Percentiles rank a stretch among this genome's conserved stretches.
Evolutionary conservation across 2,797 vertebrate genomes (phyloP).

Genomic region (Myoxocephalus aenaeus): DNA sequence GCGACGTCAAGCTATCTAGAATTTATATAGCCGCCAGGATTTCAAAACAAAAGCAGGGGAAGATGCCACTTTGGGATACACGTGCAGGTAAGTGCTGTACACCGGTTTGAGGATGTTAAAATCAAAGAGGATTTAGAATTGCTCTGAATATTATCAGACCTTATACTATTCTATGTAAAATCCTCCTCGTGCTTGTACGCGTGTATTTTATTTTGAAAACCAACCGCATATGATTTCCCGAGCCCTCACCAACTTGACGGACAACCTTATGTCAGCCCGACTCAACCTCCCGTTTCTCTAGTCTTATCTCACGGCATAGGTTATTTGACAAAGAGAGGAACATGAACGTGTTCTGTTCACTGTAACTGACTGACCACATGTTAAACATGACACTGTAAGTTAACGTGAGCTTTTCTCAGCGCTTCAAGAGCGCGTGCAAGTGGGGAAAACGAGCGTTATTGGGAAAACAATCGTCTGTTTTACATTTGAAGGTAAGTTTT

Average conservation of each 20-base stretch:
- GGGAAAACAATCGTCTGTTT: slow-evolving; percentile 1
- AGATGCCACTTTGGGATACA: background rate
- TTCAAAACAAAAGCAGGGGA: slow-evolving; percentile 56
- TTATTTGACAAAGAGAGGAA: slow-evolving; percentile 18
- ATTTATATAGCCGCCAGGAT: background rate
- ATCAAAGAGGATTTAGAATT: fast-evolving
- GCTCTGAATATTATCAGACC: fast-evolving
- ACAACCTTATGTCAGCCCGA: background rate
- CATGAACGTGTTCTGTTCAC: background rate
- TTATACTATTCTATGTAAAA: fast-evolving
- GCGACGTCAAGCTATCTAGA: slow-evolving; percentile 26
- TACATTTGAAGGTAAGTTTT: slow-evolving; percentile 48
- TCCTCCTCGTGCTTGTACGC: fast-evolving
- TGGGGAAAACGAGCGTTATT: background rate
- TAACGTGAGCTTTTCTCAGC: background rate
- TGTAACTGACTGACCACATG: background rate
- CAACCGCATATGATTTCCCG: background rate
- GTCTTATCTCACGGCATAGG: background rate
- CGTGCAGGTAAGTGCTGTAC: background rate
- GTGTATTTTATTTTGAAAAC: slow-evolving; percentile 16
- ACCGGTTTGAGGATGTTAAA: fast-evolving
- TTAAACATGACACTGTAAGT: background rate
- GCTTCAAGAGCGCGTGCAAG: background rate
- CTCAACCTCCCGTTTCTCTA: background rate
- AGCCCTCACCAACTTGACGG: background rate